A percentile compares a stretch with the other conserved stretches of the same genome.
Conservation (phyloP, 1,140 invertebrate species). For the Gryon sp. region DNA sequence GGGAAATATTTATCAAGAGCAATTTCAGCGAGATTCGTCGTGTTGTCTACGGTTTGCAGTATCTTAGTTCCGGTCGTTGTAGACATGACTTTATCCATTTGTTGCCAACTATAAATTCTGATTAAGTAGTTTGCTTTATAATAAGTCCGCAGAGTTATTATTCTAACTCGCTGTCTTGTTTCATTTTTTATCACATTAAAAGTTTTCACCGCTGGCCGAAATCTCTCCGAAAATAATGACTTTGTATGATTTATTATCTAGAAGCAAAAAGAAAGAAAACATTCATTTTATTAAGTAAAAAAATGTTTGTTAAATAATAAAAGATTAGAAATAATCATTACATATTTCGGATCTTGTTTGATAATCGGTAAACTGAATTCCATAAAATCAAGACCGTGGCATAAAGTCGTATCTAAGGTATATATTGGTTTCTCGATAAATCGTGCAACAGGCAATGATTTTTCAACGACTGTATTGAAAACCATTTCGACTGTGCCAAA, state of each 20-base stretch:
- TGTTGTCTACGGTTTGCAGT: slow-evolving; percentile 70
- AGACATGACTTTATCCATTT: slow-evolving; percentile 73
- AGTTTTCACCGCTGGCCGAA: slow-evolving; percentile 68
- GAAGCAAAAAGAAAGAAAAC: slow-evolving; percentile 22
- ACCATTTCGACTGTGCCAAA: slow-evolving; percentile 69
- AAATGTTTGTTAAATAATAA: too few species aligned
- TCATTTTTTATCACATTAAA: slow-evolving; percentile 69
- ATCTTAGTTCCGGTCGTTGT: slow-evolving; percentile 72
- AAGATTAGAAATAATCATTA: slow-evolving; percentile 35
- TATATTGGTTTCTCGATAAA: slow-evolving; percentile 73
- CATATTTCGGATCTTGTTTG: slow-evolving; percentile 73
- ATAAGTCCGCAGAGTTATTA: slow-evolving; percentile 70
- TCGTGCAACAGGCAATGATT: slow-evolving; percentile 69
- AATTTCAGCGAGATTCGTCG: slow-evolving; percentile 67
- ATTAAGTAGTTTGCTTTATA: slow-evolving; percentile 71
- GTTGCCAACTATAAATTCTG: slow-evolving; percentile 72
- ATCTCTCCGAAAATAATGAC: slow-evolving; percentile 64
- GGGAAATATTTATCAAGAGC: slow-evolving; percentile 73
- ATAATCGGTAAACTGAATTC: slow-evolving; percentile 73
- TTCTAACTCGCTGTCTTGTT: slow-evolving; percentile 68
- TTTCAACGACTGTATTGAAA: slow-evolving; percentile 66
- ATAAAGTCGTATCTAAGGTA: slow-evolving; percentile 72
- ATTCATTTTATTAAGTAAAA: too few species aligned
- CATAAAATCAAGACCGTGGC: slow-evolving; percentile 73
- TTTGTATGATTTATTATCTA: slow-evolving; percentile 71